Evolutionary conservation across 92 coral and sea anemone genomes (phyloP), one percentile per base, ranked within the genome.

Genomic region (Bergia sp.): DNA sequence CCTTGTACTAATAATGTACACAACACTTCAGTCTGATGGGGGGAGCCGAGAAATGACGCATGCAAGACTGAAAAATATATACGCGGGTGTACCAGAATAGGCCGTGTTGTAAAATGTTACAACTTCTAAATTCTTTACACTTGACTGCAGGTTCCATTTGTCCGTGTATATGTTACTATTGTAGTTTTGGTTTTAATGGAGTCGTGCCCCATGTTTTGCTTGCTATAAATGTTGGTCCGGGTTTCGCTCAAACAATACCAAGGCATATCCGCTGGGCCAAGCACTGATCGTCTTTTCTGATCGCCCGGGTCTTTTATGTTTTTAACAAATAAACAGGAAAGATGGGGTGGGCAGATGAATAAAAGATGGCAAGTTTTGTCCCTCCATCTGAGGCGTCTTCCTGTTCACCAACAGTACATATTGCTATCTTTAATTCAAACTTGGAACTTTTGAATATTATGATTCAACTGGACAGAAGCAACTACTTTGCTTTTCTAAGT

Each of bases 291-390:
- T 45, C 72, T 73, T 57, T 37, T 55, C 23, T 37, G 72, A 80
- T 36, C 12, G 20, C 73, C 37, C 5, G 41, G 42, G 44, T 71
- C 15, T 45, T 84, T 84, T 82, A 18, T 23, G 9, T n/a, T 41
- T 82, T 82, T 66, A 67, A 12, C 58, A 66, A 67, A 77, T 47
- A 83, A 7, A 43, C 64, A 71, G 77, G 65, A 84, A 84, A 71
- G 65, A 11, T 43, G 87, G 43, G 58, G 13, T 12, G 74, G 43
- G 44, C n/a, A 18, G 45, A 45, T 84, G 74, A 84, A 84, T 71
- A 84, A 45, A 67, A 23, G 45, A 84, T 84, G 80, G 5, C 42
- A 37, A 16, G 37, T 39, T 67, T 15, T 83, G 20, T 65, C 37
- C 16, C 4, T 12, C 1, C 38, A 16, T 64, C 57, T 84, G 61